Percentiles rank a stretch among this genome's conserved stretches.
Evolutionary conservation across 2,888 invertebrate genomes (phyloP).

Genomic region (Yponomeuta plumbellus): DNA sequence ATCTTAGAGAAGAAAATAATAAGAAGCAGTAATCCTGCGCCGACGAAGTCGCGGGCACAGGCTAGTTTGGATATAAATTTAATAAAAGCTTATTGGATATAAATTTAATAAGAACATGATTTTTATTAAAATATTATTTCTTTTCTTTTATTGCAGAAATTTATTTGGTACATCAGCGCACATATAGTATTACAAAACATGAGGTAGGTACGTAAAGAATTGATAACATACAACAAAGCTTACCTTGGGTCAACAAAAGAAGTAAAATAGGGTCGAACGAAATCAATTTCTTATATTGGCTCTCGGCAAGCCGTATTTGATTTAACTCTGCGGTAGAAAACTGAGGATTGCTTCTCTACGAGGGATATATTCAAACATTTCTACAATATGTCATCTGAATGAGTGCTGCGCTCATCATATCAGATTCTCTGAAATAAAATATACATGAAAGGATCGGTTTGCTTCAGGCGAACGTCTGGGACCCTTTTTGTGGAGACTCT

Average conservation of each 20-base stretch:
- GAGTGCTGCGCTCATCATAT: conserved; percentile 57
- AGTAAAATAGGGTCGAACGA: conserved; percentile 24
- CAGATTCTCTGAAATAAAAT: conserved; percentile 66
- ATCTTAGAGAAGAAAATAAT: too few relatives aligned
- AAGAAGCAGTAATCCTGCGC: too few relatives aligned
- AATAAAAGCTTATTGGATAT: too few relatives aligned
- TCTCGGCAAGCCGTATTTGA: conserved; percentile 52
- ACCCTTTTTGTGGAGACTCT: conserved; percentile 49
- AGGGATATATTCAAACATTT: conserved; percentile 56
- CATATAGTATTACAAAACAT: conserved; percentile 29
- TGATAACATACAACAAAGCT: conserved; percentile 17
- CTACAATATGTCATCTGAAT: conserved; percentile 70
- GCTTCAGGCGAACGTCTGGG: conserved; percentile 47
- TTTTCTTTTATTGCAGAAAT: too few relatives aligned
- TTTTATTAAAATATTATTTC: too few relatives aligned
- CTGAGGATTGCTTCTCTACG: conserved; percentile 51
- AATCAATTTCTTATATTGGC: conserved; percentile 55
- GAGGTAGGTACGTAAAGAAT: background rate
- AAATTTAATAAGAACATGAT: too few relatives aligned
- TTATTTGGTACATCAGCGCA: too few relatives aligned
- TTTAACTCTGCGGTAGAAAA: conserved; percentile 54
- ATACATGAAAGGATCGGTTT: conserved; percentile 65
- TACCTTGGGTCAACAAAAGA: conserved; percentile 17
- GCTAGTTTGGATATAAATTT: too few relatives aligned
- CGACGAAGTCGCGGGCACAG: too few relatives aligned